phyloP scores from a whole-genome alignment of 2,113 vertebrate species.

The Pontoporia blainvillei region DNA sequence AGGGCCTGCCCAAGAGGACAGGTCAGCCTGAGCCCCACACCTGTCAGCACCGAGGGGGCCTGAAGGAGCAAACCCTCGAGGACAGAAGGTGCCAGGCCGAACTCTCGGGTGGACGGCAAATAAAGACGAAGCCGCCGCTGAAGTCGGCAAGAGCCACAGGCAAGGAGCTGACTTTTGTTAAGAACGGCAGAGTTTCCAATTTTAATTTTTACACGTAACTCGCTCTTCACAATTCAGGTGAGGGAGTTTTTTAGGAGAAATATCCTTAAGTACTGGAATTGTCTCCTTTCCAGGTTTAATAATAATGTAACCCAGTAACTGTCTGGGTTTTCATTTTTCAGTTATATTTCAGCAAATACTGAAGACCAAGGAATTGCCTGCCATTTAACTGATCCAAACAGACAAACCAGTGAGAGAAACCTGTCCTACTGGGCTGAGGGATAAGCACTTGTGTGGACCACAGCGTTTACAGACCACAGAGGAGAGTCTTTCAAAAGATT shows the following conservation, averaged over 20 bases:
- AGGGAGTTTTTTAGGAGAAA: not conserved
- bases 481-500: not conserved
- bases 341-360: not conserved
- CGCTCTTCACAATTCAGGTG: not conserved
- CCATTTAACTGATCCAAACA: too few relatives aligned
- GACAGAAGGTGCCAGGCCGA: fast-evolving
- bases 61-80: not conserved
- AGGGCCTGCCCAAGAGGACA: fast-evolving
- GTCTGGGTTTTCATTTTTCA: not conserved
- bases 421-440: not conserved
- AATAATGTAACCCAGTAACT: not conserved
- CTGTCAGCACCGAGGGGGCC: fast-evolving
- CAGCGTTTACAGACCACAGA: fast-evolving
- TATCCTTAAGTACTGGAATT: not conserved
- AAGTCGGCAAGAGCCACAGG: not conserved
- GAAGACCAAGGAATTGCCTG: not conserved
- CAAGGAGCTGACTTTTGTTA: too few relatives aligned
- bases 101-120: not conserved
- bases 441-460: fast-evolving
- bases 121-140: fast-evolving
- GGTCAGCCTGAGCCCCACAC: fast-evolving
- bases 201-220: not conserved
- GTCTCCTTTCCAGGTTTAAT: not conserved
- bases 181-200: not conserved
- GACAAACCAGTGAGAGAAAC: not conserved